Conservation (phyloP, 2,113 vertebrate genomes). For the Hemiscyllium ocellatum region DNA sequence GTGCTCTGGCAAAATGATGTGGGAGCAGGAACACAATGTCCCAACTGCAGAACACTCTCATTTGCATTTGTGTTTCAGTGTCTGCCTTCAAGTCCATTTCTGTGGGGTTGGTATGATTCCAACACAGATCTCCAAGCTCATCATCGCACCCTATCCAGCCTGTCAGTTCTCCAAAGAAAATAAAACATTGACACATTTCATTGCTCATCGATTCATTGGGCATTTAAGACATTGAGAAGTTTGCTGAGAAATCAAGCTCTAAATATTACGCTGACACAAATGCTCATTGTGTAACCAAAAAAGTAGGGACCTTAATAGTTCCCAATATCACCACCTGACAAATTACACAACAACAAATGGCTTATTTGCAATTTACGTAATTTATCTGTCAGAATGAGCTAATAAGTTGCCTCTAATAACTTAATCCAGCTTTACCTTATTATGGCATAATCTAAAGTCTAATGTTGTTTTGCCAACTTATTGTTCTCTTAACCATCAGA, state of each 20-base stretch:
- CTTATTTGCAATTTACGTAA: background rate
- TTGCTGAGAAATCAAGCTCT: background rate
- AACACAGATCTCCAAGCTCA: background rate
- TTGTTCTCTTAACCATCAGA: background rate
- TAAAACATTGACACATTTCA: background rate
- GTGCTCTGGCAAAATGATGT: too few species aligned
- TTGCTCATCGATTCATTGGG: background rate
- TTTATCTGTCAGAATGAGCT: background rate
- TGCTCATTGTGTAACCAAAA: background rate
- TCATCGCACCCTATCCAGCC: background rate
- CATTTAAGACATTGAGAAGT: background rate
- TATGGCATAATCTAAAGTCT: background rate
- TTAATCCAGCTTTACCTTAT: too few species aligned
- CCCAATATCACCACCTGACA: background rate
- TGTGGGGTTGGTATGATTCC: too few species aligned
- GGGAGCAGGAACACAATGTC: too few species aligned
- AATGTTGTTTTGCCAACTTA: background rate
- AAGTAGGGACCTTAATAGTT: background rate
- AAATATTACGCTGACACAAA: background rate
- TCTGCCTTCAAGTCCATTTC: too few species aligned
- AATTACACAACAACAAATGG: background rate
- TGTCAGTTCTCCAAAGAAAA: background rate
- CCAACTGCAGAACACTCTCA: too few species aligned
- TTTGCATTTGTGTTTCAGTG: too few species aligned
- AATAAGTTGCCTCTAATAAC: too few species aligned